Evolutionary conservation across 23 tunicate genomes (phyloP).

Genomic region (Styela plicata): DNA sequence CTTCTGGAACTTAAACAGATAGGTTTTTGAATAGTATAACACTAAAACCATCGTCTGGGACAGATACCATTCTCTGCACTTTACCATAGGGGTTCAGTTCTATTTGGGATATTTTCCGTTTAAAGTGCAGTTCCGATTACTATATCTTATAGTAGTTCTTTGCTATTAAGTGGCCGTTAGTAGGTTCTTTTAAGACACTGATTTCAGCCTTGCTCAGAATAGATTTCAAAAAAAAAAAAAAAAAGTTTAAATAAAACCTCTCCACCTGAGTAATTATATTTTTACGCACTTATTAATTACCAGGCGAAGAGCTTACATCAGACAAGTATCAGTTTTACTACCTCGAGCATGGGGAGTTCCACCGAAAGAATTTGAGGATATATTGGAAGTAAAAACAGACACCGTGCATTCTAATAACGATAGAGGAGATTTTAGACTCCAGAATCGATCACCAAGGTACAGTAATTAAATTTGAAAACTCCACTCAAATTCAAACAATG

Average conservation of each 20-base stretch:
- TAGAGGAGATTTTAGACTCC: slow-evolving; percentile 36
- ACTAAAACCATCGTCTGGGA: not conserved
- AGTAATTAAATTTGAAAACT: not conserved
- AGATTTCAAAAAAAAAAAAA: too few species aligned
- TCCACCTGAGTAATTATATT: not conserved
- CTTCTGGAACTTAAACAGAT: too few species aligned
- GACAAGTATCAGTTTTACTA: slow-evolving; percentile 42
- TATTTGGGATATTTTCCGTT: too few species aligned
- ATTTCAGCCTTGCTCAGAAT: too few species aligned
- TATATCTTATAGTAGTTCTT: too few species aligned
- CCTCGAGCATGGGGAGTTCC: slow-evolving; percentile 64
- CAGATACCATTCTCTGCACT: too few species aligned
- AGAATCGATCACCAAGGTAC: slow-evolving; percentile 44
- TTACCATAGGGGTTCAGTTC: too few species aligned
- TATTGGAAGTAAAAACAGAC: not conserved
- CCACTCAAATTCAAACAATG: not conserved
- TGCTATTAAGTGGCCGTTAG: too few species aligned
- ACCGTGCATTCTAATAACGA: slow-evolving; percentile 3
- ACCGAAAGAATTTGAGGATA: slow-evolving; percentile 26
- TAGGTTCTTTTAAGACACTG: too few species aligned
- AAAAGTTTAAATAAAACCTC: too few species aligned
- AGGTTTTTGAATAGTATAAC: not conserved
- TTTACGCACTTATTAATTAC: not conserved
- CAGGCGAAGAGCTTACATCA: slow-evolving; percentile 66
- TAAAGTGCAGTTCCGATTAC: too few species aligned